Percentiles rank a stretch among this genome's conserved stretches.
phyloP scores from a whole-genome alignment of 2,113 vertebrate species.

The Equus przewalskii region DNA sequence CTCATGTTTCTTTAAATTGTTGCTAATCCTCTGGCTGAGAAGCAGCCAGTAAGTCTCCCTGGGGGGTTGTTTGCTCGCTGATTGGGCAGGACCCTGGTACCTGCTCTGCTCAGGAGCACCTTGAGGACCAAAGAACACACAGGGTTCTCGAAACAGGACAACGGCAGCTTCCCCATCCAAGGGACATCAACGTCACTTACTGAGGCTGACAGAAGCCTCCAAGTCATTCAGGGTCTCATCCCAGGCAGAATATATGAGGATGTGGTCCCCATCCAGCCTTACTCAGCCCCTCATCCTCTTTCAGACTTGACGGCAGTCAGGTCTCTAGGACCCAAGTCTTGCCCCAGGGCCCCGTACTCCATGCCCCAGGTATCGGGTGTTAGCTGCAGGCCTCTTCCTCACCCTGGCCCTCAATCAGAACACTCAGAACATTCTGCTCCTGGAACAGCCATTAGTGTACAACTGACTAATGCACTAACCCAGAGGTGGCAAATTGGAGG shows the following conservation, averaged over 20 bases:
- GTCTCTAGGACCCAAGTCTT: neutral
- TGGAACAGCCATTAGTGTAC: neutral
- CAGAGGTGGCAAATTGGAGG: neutral
- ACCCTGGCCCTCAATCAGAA: neutral
- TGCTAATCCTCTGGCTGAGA: conserved; percentile 67
- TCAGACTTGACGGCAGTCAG: neutral
- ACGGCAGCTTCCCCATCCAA: conserved; percentile 17
- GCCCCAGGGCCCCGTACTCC: too few species aligned
- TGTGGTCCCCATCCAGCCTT: neutral
- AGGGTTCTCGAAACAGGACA: neutral
- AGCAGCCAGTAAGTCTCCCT: conserved; percentile 29
- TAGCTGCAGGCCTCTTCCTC: neutral
- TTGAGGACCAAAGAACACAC: neutral
- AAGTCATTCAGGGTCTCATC: neutral
- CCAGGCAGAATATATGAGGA: conserved; percentile 4
- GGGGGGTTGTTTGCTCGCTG: conserved; percentile 45
- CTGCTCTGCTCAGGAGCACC: conserved; percentile 9
- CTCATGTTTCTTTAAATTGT: neutral
- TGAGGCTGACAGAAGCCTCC: neutral
- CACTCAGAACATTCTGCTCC: neutral
- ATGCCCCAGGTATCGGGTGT: neutral
- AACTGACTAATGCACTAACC: neutral
- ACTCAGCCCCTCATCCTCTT: neutral
- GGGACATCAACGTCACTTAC: neutral
- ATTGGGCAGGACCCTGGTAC: conserved; percentile 43